These are phyloP conservation scores for Aldabrachelys gigantea DNA, from an alignment of 2,113 vertebrate genomes.

Conservation along the genomic window DNA sequence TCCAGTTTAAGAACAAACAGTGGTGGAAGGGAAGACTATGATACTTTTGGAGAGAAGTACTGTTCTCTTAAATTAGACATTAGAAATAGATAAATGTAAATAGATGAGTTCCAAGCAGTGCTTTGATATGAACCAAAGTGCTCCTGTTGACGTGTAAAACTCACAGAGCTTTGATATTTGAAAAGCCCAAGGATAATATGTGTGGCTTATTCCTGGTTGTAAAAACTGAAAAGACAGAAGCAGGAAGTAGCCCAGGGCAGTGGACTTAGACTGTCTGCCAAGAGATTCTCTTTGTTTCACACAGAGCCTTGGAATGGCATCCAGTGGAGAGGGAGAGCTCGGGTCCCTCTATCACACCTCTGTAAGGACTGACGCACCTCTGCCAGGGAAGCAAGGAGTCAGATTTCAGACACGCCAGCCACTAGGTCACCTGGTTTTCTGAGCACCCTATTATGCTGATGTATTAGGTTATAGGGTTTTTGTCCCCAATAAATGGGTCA, in stretches of 20 bases:
- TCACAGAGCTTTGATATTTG: background rate
- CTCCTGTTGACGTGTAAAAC: background rate
- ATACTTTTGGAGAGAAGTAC: background rate
- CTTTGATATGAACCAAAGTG: background rate
- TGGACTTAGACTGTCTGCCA: background rate
- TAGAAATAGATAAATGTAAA: background rate
- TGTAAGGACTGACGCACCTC: background rate
- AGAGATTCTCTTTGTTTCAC: background rate
- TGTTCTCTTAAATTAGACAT: background rate
- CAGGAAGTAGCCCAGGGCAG: background rate
- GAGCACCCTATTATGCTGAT: background rate
- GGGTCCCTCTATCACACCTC: background rate
- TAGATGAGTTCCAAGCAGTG: background rate
- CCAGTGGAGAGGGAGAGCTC: background rate
- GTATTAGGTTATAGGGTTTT: background rate
- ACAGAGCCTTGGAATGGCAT: background rate
- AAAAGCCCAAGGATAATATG: background rate
- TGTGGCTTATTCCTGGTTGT: background rate
- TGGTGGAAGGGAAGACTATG: background rate
- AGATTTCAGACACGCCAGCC: background rate
- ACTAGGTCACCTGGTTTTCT: background rate
- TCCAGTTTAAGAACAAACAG: background rate
- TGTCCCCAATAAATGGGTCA: background rate
- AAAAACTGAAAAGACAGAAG: background rate
- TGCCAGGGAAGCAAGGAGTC: background rate